phyloP scores from a whole-genome alignment of 2,888 invertebrate genomes.

The Torymus aiolomorphi region DNA sequence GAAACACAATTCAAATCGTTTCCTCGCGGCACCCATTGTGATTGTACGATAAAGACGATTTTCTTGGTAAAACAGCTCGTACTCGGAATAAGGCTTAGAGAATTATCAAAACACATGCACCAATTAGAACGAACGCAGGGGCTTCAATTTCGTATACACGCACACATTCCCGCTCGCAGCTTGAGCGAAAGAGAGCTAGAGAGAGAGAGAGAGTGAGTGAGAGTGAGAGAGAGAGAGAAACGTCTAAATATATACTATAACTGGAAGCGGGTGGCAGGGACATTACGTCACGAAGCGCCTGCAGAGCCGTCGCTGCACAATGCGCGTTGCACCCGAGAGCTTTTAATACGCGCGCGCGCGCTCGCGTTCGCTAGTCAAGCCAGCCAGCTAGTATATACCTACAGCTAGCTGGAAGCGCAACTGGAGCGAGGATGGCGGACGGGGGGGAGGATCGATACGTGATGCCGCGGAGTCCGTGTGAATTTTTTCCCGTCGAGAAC shows the following conservation, averaged over 20 bases:
- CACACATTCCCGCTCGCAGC: too few species aligned
- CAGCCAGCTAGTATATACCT: too few species aligned
- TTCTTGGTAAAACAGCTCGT: too few species aligned
- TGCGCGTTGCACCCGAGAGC: conserved; percentile 1
- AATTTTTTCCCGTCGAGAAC: conserved; percentile 7
- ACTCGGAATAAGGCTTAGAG: not conserved
- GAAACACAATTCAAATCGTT: too few species aligned
- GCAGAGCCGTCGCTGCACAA: not conserved
- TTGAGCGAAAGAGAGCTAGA: too few species aligned
- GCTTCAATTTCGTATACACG: conserved; percentile 12
- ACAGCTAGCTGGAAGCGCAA: conserved; percentile 15
- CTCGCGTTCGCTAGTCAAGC: not conserved
- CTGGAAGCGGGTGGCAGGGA: not conserved
- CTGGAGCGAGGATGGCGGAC: conserved; percentile 32
- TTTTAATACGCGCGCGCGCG: conserved; percentile 31
- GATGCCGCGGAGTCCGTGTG: not conserved
- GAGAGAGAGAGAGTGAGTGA: too few species aligned
- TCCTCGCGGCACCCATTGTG: too few species aligned
- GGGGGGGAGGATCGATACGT: conserved; percentile 28
- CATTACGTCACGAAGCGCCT: conserved; percentile 30
- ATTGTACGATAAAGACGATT: too few species aligned
- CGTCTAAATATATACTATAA: not conserved
- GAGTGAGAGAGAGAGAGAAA: too few species aligned
- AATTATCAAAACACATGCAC: not conserved
- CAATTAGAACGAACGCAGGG: conserved; percentile 7